Evolutionary conservation across 2,797 vertebrate genomes (phyloP), one percentile per base, ranked within the genome.

Genomic region (Cyprinodon diabolis): DNA sequence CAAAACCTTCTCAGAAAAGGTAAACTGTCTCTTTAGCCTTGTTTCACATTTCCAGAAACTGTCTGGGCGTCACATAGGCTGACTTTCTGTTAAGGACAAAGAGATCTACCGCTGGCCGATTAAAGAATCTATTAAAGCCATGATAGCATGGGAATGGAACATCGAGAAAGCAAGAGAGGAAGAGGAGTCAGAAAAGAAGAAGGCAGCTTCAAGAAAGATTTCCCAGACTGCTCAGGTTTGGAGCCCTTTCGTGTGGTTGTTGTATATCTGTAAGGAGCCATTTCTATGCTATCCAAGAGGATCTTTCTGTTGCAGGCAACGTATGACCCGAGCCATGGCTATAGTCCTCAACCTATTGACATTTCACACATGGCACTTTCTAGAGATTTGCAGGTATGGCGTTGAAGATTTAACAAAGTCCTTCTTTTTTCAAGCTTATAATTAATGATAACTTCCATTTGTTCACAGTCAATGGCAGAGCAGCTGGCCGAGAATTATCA

Each of bases 41-140:
- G 2, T 17, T 65, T 3, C 56, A 15, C 11, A 15, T 52, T 58
- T 35, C 40, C 8, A 47, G 62, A n/a, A 63, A 54, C 5, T 25
- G 4, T 65, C 1, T 51, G 14, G 19, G n/a, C 12, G 21, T 77
- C n/a, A 76, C 5, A 66, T 43, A 51, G 60, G 55, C 14, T 48
- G 9, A 56, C 43, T 55, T 73, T 52, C 82, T 19, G 51, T 71
- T n/a, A 77, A 98, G 97, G 97, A 99, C 93, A 98, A 98, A 90
- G 97, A 99, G 90, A 99, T 98, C 74, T 99, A 98, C 87, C 95
- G 97, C 1, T 99, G 97, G 97, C 97, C 97, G 23, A 98, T 99
- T 86, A 98, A 99, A 90, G 97, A 99, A 87, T 99, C 97, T 0
- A 69, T 98, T 43, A 99, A 99, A 89, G 97, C 97, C 78, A 98